Evolutionary conservation across 2,113 vertebrate genomes (phyloP).

Genomic region (Lutjanus erythropterus): DNA sequence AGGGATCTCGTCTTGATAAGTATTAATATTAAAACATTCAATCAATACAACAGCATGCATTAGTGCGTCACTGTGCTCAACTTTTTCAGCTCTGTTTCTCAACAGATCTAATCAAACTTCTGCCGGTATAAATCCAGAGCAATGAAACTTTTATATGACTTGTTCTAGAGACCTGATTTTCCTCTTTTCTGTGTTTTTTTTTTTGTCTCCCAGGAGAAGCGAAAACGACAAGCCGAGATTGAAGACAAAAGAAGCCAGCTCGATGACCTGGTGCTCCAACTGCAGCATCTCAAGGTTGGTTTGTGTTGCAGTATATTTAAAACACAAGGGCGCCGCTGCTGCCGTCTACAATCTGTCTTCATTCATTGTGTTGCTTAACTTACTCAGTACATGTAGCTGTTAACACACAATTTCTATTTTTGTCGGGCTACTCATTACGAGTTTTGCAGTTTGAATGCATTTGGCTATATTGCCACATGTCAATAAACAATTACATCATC

Average conservation of each 20-base stretch:
- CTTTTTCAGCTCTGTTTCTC: neutral
- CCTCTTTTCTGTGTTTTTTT: slow-evolving; percentile 12
- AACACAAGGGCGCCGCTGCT: neutral
- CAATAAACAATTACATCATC: neutral
- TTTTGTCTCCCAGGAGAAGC: slow-evolving; percentile 91
- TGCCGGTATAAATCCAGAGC: neutral
- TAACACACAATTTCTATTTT: slow-evolving; percentile 19
- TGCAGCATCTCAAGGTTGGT: slow-evolving; percentile 96
- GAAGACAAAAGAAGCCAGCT: slow-evolving; percentile 95
- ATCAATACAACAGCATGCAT: slow-evolving; percentile 33
- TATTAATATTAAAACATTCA: slow-evolving; percentile 29
- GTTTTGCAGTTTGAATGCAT: neutral
- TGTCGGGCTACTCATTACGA: neutral
- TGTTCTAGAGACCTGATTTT: neutral
- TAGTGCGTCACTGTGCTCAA: neutral
- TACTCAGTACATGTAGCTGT: neutral
- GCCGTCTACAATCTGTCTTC: neutral
- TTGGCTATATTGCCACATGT: neutral
- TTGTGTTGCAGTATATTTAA: neutral
- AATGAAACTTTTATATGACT: neutral
- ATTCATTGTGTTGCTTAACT: slow-evolving; percentile 13
- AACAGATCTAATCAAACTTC: neutral
- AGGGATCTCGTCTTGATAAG: slow-evolving; percentile 25
- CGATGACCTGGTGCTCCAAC: slow-evolving; percentile 94
- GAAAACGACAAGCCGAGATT: slow-evolving; percentile 96